Evolutionary conservation across 2,113 vertebrate species (phyloP).

Genomic region (Mus musculus): GRCm39 chr8:92331501-92332000

Average conservation of each 20-base stretch:
- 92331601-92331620: neutral
- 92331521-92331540: constrained; percentile 39
- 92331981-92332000: neutral
- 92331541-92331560: neutral
- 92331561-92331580: constrained; percentile 39
- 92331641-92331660: constrained; percentile 19
- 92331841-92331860: neutral
- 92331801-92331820: neutral
- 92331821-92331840: neutral
- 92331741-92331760: neutral
- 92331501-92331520: neutral
- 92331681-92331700: neutral
- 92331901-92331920: neutral
- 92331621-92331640: constrained; percentile 48
- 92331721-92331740: neutral
- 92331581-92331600: neutral
- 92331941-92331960: neutral
- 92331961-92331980: neutral
- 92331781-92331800: neutral
- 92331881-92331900: neutral
- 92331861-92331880: neutral
- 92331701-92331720: neutral
- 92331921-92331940: neutral
- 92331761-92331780: neutral
- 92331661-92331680: neutral